These are phyloP conservation scores for Synanthedon andrenaeformis DNA, from an alignment of 2,888 invertebrate genomes.

Conservation along the genomic window DNA sequence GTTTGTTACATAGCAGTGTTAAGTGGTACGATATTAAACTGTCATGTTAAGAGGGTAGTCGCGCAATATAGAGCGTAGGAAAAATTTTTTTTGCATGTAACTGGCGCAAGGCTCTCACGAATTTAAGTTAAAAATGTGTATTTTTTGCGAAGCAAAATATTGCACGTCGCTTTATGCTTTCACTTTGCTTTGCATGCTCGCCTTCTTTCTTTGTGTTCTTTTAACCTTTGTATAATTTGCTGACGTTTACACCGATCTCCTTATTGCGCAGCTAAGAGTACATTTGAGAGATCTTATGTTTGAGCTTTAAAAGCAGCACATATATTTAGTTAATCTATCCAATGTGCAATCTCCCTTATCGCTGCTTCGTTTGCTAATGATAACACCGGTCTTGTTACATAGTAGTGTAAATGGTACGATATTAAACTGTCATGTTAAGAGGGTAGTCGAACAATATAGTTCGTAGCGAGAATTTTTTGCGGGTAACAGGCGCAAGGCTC, in stretches of 20 bases:
- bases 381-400: too few relatives aligned
- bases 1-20: neutral
- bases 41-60: conserved; percentile 30
- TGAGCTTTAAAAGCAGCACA: too few relatives aligned
- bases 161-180: conserved; percentile 36
- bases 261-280: too few relatives aligned
- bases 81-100: conserved; percentile 22
- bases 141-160: conserved; percentile 59
- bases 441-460: conserved; percentile 22
- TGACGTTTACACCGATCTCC: too few relatives aligned
- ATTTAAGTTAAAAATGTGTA: conserved; percentile 40
- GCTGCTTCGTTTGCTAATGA: too few relatives aligned
- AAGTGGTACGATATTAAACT: conserved; percentile 15
- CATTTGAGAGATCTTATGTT: too few relatives aligned
- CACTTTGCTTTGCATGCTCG: too few relatives aligned
- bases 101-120: conserved; percentile 15
- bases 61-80: conserved; percentile 17
- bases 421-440: conserved; percentile 34
- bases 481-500: conserved; percentile 10
- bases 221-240: too few relatives aligned
- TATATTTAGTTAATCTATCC: too few relatives aligned
- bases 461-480: conserved; percentile 22
- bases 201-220: too few relatives aligned
- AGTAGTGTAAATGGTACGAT: neutral
- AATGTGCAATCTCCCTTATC: too few relatives aligned